A percentile compares a stretch with the other conserved stretches of the same genome.
These are phyloP conservation scores for Lepeophtheirus salmonis DNA, from an alignment of 1,140 invertebrate species.

Conservation along the genomic window DNA sequence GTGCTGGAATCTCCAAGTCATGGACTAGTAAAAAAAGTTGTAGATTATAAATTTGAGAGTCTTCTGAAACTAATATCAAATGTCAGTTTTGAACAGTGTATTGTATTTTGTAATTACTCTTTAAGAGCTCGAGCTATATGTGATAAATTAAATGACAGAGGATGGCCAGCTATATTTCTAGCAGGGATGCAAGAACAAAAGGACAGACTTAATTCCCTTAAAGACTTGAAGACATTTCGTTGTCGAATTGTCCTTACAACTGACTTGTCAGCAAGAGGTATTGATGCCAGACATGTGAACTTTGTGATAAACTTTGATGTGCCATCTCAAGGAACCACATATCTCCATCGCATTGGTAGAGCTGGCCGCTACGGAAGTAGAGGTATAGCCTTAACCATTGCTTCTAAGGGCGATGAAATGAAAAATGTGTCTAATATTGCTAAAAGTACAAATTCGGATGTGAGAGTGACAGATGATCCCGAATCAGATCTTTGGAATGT, in stretches of 20 bases:
- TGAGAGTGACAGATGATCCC: not conserved
- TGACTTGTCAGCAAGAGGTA: constrained; percentile 62
- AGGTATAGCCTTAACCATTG: constrained; percentile 47
- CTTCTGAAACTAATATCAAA: constrained; percentile 46
- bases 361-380: constrained; percentile 70
- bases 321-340: constrained; percentile 59
- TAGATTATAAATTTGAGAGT: constrained; percentile 44
- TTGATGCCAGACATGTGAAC: constrained; percentile 80
- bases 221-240: constrained; percentile 42
- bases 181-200: constrained; percentile 53
- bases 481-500: not conserved
- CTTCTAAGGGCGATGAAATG: constrained; percentile 36
- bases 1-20: constrained; percentile 32
- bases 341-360: constrained; percentile 84
- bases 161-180: constrained; percentile 50
- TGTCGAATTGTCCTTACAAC: constrained; percentile 75
- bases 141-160: constrained; percentile 42
- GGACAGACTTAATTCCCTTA: constrained; percentile 50
- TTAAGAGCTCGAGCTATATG: constrained; percentile 44
- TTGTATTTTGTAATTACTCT: constrained; percentile 75
- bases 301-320: constrained; percentile 80
- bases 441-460: not conserved
- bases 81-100: constrained; percentile 59
- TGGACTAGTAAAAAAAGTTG: constrained; percentile 30
- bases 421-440: constrained; percentile 9